Conservation (phyloP, 1,140 invertebrate genomes). For the Anastrepha obliqua region DNA sequence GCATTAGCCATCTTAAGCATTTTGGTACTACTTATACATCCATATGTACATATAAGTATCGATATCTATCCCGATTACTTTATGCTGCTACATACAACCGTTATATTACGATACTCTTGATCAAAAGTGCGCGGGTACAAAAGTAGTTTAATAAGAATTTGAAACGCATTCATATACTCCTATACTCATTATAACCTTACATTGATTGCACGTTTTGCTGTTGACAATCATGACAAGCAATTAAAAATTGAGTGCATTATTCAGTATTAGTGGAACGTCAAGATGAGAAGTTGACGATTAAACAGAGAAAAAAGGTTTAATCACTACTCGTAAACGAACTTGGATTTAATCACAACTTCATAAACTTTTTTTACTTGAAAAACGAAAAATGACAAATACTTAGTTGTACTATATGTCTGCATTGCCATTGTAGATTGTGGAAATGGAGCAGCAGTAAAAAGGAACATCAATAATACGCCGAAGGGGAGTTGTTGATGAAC, state of each 20-base stretch:
- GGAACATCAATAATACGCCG: conserved; percentile 3
- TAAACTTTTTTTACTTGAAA: background rate
- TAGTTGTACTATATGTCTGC: background rate
- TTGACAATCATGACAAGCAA: conserved; percentile 37
- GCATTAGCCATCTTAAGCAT: no score
- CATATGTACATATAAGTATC: no score
- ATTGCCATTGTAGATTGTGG: background rate
- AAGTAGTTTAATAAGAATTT: no score
- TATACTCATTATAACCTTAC: conserved; percentile 24
- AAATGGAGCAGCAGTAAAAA: background rate
- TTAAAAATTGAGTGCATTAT: conserved; percentile 44
- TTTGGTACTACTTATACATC: no score
- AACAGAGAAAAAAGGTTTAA: background rate
- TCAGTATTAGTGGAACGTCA: background rate
- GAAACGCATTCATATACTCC: no score
- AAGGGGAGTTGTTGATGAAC: background rate
- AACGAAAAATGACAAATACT: background rate
- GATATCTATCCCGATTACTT: no score
- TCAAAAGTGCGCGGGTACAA: no score
- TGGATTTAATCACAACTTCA: conserved; percentile 26
- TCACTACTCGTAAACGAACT: background rate
- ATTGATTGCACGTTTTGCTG: conserved; percentile 27
- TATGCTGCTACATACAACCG: no score
- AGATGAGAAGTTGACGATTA: background rate
- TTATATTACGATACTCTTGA: no score